Evolutionary conservation across 2,113 vertebrate genomes (phyloP), one percentile per base, ranked within the genome.

Genomic region (Motacilla alba): DNA sequence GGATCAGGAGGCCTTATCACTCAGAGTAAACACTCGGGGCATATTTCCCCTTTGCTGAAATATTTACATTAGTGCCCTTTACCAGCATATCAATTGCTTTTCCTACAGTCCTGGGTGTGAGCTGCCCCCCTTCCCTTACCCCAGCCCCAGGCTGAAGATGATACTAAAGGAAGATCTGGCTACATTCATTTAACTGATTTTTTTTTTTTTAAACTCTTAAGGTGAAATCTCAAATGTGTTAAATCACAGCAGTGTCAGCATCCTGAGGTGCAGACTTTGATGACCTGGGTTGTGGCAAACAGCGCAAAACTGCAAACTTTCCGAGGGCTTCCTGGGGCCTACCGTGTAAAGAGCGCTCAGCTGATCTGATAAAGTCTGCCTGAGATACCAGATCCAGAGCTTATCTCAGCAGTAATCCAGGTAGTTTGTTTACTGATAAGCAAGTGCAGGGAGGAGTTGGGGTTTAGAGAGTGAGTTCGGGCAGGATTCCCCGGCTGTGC

Each of bases 1-100:
- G 53, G 31, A 63, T 91, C 96, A 39, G 87, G 89, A 70, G 83
- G 41, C 44, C 49, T 96, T 90, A 94, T 91, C 95, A 22, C 63
- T 23, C 81, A 43, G 22, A 85, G 89, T 44, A 92, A 93, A 96
- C 92, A 88, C 28, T 59, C 28, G 15, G 14, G 62, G 72, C 67
- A 28, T 55, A 56, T 93, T 94, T 93, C 81, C 83, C 63, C 76
- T 50, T 15, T 35, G 79, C 83, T 94, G 92, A 94, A 70, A 92
- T 94, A 92, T 89, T 52, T 68, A 46, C 90, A 69, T 86, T n/a
- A 76, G 73, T 39, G 39, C 64, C 59, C 87, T 64, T 30, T 83
- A 50, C 79, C 60, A 66, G 73, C 2, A 0, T 37, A 94, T 93
- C 83, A 22, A 13, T 95, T 89, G 73, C 13, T 0, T 72, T 87